phyloP scores from a whole-genome alignment of 1,140 invertebrate genomes.

The Aphidius gifuensis region DNA sequence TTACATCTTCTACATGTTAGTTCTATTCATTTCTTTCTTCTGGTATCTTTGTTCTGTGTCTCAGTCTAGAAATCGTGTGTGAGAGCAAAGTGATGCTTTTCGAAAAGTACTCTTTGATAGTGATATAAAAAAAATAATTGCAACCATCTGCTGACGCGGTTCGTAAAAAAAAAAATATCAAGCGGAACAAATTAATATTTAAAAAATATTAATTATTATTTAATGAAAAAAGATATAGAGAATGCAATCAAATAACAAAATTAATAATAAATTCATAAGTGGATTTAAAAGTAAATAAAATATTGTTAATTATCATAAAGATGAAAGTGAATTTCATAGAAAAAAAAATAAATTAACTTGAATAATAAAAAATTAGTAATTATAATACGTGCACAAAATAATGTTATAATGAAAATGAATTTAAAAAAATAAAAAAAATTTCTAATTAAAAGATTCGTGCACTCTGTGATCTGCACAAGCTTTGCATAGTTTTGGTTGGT shows the following conservation, averaged over 20 bases:
- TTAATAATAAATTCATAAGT: too few species aligned
- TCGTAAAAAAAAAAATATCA: too few species aligned
- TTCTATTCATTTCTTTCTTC: conserved; percentile 3
- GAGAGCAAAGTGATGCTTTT: conserved; percentile 8
- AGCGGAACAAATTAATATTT: too few species aligned
- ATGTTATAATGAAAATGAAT: background rate
- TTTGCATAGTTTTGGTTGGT: conserved; percentile 12
- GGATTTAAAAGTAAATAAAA: too few species aligned
- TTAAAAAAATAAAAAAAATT: background rate
- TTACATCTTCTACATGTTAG: background rate
- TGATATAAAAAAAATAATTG: too few species aligned
- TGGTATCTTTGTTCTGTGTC: conserved; percentile 2
- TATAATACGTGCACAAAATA: background rate
- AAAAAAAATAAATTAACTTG: background rate
- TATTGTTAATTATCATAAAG: too few species aligned
- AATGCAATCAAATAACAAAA: too few species aligned
- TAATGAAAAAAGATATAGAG: too few species aligned
- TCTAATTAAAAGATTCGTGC: conserved; percentile 20
- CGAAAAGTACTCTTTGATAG: background rate
- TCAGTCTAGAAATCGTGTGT: background rate
- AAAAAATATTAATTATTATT: too few species aligned
- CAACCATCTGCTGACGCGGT: too few species aligned
- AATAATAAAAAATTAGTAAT: background rate
- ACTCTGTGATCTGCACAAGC: conserved; percentile 1
- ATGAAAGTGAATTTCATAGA: too few species aligned